Evolutionary conservation across 2,113 vertebrate genomes (phyloP).

Genomic region (Charadrius vociferus): DNA sequence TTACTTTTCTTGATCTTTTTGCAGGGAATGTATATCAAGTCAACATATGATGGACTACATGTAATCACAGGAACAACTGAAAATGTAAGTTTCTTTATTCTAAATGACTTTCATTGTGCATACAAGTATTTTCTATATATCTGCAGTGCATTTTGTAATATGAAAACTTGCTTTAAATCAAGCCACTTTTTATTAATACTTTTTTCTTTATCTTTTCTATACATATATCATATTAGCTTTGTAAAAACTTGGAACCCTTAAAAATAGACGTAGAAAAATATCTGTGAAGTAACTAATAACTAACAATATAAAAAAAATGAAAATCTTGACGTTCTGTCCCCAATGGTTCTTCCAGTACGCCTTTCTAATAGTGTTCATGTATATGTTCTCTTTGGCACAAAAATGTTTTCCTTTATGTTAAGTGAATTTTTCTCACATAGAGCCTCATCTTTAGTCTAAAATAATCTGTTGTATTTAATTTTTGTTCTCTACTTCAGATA

Average conservation of each 20-base stretch:
- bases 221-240: background rate
- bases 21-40: conserved; percentile 85
- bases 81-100: conserved; percentile 73
- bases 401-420: background rate
- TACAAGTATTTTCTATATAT: background rate
- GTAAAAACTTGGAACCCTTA: background rate
- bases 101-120: background rate
- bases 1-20: background rate
- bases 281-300: background rate
- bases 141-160: background rate
- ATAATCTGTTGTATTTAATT: background rate
- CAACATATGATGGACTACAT: conserved; percentile 82
- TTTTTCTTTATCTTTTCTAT: background rate
- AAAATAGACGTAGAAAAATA: background rate
- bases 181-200: background rate
- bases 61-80: conserved; percentile 85
- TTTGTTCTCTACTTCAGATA: background rate
- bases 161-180: background rate
- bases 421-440: background rate
- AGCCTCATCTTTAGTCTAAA: background rate
- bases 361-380: background rate
- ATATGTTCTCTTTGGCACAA: background rate
- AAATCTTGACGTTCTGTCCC: background rate
- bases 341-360: background rate
- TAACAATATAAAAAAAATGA: background rate